phyloP scores from a whole-genome alignment of 2,888 invertebrate species.

The Chorisops tibialis region DNA sequence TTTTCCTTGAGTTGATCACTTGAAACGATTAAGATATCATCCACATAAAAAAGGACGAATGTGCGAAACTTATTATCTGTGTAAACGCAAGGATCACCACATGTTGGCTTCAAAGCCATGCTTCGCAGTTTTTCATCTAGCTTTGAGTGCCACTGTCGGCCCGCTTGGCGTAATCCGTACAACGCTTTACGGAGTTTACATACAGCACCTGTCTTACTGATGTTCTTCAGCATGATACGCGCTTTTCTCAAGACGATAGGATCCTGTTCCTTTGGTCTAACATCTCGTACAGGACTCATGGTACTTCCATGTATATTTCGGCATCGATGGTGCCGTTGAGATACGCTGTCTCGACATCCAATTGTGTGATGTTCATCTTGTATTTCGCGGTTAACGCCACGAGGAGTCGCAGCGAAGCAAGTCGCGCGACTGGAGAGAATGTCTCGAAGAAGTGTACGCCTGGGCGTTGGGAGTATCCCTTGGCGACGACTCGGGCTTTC shows the following conservation, averaged over 20 bases:
- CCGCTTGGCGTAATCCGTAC: too few species aligned
- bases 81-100: constrained; percentile 35
- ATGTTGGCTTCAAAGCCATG: constrained; percentile 28
- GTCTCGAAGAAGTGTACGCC: too few species aligned
- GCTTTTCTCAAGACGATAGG: constrained; percentile 26
- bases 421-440: too few species aligned
- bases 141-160: too few species aligned
- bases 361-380: constrained; percentile 33
- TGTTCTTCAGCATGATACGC: too few species aligned
- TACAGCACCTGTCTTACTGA: too few species aligned
- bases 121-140: too few species aligned
- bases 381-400: constrained; percentile 33
- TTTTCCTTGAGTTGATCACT: neutral
- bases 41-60: neutral
- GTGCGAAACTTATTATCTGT: neutral
- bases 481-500: too few species aligned
- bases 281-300: constrained; percentile 27
- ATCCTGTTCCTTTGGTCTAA: constrained; percentile 6
- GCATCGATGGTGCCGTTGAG: constrained; percentile 33
- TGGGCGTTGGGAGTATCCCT: too few species aligned
- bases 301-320: constrained; percentile 35
- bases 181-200: too few species aligned
- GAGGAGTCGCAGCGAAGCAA: constrained; percentile 33
- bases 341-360: constrained; percentile 35
- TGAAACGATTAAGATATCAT: neutral